Base-by-base conservation (phyloP, 2,888 invertebrate species). In the Xiphydria camelus region DNA sequence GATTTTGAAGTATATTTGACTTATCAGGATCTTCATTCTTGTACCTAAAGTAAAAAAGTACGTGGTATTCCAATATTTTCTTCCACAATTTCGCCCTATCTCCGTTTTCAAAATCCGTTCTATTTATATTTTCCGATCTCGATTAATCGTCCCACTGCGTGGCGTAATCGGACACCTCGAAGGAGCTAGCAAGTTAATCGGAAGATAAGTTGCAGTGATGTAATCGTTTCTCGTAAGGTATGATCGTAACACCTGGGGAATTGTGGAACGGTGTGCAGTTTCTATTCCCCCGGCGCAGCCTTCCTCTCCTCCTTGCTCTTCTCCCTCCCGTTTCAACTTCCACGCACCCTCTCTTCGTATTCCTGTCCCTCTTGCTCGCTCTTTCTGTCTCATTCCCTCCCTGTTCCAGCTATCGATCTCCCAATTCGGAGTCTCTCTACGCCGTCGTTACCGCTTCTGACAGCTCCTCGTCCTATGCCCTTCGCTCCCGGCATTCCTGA, bases 381-480 rank as follows among this genome's bases (percentile, higher is more conserved):
- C 43, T 34, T 39, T 37, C 34, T 32, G 19, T 38, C 33, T 26
- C 34, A 18, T 34, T 26, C 38, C 20, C 39, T 12, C 40, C 29
- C 36, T 26, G 29, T 29, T 35, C 29, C n/a, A 21, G 42, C 42
- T 42, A 42, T 42, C 42, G 42, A 42, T 42, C 42, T 42, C 36
- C 42, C 26, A 29, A 42, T 42, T 42, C 42, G 42, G 14, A 26
- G 42, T 33, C 43, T n/a, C n/a, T n/a, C n/a, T 33, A 33, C 26
- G 29, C 43, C 29, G 36, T 26, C 41, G 36, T 37, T 47, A 36
- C 35, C 36, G 37, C 42, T 37, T 44, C 42, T 43, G 42, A 35
- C 35, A 32, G 41, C 32, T 32, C 41, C 31, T 43, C 43, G 32
- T 31, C 36, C 42, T 40, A 31, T 33, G 31, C 26, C 42, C 34